These are phyloP conservation scores for Trachops cirrhosus DNA, from an alignment of 2,797 vertebrate species.

Conservation along the genomic window DNA sequence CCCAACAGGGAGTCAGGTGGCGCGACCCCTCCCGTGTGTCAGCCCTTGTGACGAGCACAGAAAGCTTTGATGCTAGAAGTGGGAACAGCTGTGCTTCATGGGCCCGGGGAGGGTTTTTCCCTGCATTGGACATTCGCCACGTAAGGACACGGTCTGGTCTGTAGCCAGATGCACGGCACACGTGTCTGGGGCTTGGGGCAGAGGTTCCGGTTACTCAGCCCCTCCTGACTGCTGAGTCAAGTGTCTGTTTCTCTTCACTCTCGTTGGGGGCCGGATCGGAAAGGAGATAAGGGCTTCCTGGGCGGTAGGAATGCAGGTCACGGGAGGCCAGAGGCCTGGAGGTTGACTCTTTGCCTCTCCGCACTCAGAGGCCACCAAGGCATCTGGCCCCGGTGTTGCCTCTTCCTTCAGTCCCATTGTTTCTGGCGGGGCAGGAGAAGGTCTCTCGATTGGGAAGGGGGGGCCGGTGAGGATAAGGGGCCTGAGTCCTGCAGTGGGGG, in stretches of 20 bases:
- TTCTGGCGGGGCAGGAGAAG: neutral
- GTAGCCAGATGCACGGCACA: neutral
- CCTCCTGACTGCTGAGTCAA: constrained; percentile 72
- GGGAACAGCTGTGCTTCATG: neutral
- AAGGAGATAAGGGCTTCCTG: neutral
- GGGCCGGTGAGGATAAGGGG: neutral
- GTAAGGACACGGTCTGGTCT: too few relatives aligned
- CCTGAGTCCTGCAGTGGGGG: neutral
- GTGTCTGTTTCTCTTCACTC: neutral
- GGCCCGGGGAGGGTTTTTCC: neutral
- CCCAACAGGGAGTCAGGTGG: neutral
- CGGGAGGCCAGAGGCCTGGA: neutral
- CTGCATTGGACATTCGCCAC: neutral
- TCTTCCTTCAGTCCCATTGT: neutral
- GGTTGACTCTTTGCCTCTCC: neutral
- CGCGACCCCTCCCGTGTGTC: neutral
- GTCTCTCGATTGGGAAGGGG: neutral
- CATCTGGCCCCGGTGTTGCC: neutral
- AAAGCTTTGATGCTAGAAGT: neutral
- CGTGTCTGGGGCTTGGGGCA: neutral
- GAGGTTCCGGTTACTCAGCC: constrained; percentile 51
- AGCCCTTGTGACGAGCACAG: neutral
- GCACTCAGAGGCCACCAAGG: neutral
- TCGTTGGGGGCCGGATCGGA: neutral
- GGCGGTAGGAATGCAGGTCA: neutral